Evolutionary conservation across 1,140 invertebrate genomes (phyloP), one percentile per base, ranked within the genome.

Genomic region (Chlorops oryzae): DNA sequence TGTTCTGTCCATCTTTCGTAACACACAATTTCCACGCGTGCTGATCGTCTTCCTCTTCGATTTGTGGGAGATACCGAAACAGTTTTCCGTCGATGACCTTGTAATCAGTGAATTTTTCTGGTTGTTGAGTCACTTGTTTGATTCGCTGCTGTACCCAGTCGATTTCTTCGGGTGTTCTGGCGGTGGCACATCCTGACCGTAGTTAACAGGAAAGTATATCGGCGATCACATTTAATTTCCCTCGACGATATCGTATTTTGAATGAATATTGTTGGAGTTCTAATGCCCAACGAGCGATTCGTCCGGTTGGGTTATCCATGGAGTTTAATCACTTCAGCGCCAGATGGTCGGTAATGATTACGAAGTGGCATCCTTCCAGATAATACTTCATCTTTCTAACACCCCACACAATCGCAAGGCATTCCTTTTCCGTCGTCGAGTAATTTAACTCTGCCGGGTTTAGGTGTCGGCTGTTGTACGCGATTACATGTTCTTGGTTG

Each of bases 391-490:
- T 34, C 23, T 47, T 52, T n/a, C 39, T 24, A 35, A 51, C 37
- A 9, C 23, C 39, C 39, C 49, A 44, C 13, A 79, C 35, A 12
- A 78, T 62, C 0, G 73, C 74, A 25, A 79, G 52, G 45, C 67
- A 70, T 65, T 80, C 76, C 41, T 61, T 54, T 57, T 80, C 75
- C 1, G 72, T 74, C 5, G 59, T 59, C 3, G 54, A 55, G 50
- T 75, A 78, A 21, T 77, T 75, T 35, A 12, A 2, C 39, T 55
- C 50, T 3, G 51, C 22, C 1, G 20, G 32, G 12, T 38, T 45
- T 2, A 54, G 32, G 4, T 44, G 20, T 9, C 47, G 18, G 28
- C 46, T 49, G 2, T 32, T 52, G 54, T 68, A 77, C 4, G 61
- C 57, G 3, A 70, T 54, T 0, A 62, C 55, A 17, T 49, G 34